A percentile compares a stretch with the other conserved stretches of the same genome.
These are phyloP conservation scores for Sinotaia quadrata DNA, from an alignment of 2,888 invertebrate species.

Conservation along the genomic window DNA sequence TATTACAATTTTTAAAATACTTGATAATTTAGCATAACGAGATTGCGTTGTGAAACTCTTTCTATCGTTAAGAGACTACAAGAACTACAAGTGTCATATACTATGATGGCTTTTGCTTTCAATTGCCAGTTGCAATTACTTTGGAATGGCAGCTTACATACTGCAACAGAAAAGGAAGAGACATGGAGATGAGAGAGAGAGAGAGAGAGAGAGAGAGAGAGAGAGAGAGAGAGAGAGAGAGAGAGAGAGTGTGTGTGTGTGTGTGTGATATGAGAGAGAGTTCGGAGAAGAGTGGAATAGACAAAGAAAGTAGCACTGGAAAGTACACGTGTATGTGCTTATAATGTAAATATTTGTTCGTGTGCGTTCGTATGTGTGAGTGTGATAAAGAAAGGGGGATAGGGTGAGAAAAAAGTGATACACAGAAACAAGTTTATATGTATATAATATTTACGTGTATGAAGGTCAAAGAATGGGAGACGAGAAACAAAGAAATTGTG, in stretches of 20 bases:
- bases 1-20: too few species aligned
- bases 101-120: too few species aligned
- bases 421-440: too few species aligned
- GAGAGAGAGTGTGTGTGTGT: neutral
- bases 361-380: constrained; percentile 3
- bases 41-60: too few species aligned
- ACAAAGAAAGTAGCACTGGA: too few species aligned
- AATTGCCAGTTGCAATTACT: too few species aligned
- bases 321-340: too few species aligned
- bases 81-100: too few species aligned
- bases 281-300: neutral
- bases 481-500: neutral
- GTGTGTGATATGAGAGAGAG: neutral
- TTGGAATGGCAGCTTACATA: neutral
- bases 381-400: neutral
- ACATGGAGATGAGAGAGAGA: neutral
- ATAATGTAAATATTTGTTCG: neutral
- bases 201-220: neutral
- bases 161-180: neutral
- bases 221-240: neutral
- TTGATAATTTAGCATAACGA: too few species aligned
- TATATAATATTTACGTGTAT: neutral
- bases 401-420: neutral
- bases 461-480: too few species aligned
- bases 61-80: too few species aligned